These are phyloP conservation scores for Melospiza melodia DNA, from an alignment of 2,113 vertebrate species.

Conservation along the genomic window DNA sequence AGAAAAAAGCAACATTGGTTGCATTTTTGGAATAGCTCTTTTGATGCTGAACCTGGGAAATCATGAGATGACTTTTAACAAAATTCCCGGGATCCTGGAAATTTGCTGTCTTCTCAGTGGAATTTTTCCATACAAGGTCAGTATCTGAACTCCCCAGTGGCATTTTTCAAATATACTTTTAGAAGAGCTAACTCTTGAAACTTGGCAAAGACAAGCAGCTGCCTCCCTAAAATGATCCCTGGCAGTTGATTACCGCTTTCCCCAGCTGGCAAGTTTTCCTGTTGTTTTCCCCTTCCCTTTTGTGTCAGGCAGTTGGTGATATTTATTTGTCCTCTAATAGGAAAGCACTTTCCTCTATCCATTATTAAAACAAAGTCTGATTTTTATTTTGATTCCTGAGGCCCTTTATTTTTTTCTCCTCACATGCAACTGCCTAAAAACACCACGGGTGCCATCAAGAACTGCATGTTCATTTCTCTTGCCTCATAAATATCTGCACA, in stretches of 20 bases:
- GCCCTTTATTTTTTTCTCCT: background rate
- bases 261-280: conserved; percentile 28
- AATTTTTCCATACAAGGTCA: conserved; percentile 64
- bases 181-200: conserved; percentile 1
- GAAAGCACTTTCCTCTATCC: background rate
- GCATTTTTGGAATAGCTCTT: conserved; percentile 50
- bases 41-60: conserved; percentile 32
- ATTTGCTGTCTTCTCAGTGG: background rate
- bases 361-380: background rate
- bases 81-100: conserved; percentile 14
- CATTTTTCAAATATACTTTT: background rate
- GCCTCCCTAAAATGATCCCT: background rate
- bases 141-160: conserved; percentile 16
- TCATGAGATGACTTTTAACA: background rate
- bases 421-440: background rate
- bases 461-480: background rate
- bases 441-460: background rate
- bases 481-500: background rate
- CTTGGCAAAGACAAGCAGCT: conserved; percentile 6
- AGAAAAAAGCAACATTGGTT: background rate
- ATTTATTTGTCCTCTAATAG: conserved; percentile 22
- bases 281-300: conserved; percentile 36
- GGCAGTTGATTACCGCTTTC: background rate
- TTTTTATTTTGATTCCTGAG: background rate
- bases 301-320: background rate